Percentiles rank a stretch among this genome's conserved stretches.
Evolutionary conservation across 1,140 invertebrate genomes (phyloP).

Genomic region (Coptotermes formosanus): DNA sequence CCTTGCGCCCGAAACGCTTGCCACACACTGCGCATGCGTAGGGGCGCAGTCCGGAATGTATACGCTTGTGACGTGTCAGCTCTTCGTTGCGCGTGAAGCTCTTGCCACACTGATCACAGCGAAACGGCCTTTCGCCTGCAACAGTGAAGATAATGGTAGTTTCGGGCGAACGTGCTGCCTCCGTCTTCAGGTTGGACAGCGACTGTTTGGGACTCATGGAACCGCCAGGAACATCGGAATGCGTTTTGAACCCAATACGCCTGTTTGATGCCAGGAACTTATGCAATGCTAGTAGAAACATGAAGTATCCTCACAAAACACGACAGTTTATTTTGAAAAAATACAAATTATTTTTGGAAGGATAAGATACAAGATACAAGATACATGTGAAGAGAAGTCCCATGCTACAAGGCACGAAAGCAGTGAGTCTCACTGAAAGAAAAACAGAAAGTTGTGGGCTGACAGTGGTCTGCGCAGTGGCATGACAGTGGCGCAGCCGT

Average conservation of each 20-base stretch:
- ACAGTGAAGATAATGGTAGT: conserved; percentile 31
- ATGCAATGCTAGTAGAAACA: no score
- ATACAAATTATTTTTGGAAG: no score
- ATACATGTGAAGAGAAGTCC: no score
- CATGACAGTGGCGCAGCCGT: neutral
- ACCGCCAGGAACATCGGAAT: neutral
- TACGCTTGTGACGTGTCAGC: conserved; percentile 84
- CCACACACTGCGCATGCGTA: conserved; percentile 76
- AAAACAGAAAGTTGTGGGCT: no score
- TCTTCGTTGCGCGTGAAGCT: conserved; percentile 93
- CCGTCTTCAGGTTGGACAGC: neutral
- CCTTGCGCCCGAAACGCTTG: conserved; percentile 86
- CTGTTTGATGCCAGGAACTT: no score
- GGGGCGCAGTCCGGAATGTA: conserved; percentile 81
- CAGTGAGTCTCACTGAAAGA: no score
- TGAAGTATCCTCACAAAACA: no score
- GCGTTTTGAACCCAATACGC: no score
- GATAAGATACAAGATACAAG: no score
- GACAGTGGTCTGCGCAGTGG: no score
- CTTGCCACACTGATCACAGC: conserved; percentile 85
- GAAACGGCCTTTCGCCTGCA: conserved; percentile 79
- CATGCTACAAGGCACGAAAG: no score
- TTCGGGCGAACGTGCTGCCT: neutral
- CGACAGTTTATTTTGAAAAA: no score
- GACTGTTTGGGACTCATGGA: neutral